Base-by-base conservation (phyloP, 2,797 vertebrate species). In the Melanotaenia parkinsoni region DNA sequence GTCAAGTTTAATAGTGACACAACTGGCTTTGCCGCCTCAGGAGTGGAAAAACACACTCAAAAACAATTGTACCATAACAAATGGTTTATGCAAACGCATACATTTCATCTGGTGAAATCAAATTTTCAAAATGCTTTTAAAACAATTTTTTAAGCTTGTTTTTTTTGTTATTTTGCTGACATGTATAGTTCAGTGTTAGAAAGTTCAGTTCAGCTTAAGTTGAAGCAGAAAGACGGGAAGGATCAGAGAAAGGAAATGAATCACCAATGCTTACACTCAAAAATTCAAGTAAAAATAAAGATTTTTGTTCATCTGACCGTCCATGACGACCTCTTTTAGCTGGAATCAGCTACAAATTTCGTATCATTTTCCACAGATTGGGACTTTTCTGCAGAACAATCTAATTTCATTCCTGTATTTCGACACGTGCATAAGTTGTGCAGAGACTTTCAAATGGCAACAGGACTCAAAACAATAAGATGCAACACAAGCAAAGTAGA, bases 1-100 rank as follows among this genome's bases (percentile, higher is more conserved):
- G 47, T 61, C 53, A 66, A 30, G 32, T 67, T 58, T 64, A 45
- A 53, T 22, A 26, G 58, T 33, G 51, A 70, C 50, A 60, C 33
- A 20, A 11, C 37, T 35, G 58, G 33, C n/a, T 20, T 13, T 24
- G 4, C 16, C 22, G 12, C 14, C 7, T 30, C 7, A 35, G 58
- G 40, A 71, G 51, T 70, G 62, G 72, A 80, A 86, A 0, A 76
- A 68, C 67, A 63, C 63, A 22, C 76, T 56, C 1, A 26, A 1
- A 35, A 1, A 43, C 20, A 63, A 28, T 37, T 22, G 9, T 9
- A 32, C 59, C 24, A 22, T 1, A 20, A 12, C 7, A 45, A 26
- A 58, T 9, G 10, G 30, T 53, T 10, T 14, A 53, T 59, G 56
- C 12, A 51, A 24, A 51, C 3, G 3, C 9, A 11, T 28, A 26